Conservation (phyloP, 2,113 vertebrate genomes). For the Hoplias malabaricus region DNA sequence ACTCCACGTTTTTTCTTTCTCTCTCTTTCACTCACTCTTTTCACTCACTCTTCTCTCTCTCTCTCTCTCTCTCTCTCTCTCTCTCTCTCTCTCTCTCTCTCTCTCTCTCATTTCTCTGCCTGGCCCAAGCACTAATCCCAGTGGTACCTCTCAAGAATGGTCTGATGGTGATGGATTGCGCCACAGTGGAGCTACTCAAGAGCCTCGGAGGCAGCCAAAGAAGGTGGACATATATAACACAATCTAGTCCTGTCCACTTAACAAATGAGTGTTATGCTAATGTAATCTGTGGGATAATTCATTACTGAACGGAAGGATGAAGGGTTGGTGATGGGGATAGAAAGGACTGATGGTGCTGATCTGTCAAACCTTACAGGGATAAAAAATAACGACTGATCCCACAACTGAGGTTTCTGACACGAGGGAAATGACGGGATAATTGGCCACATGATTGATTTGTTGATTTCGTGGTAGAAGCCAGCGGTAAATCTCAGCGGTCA, state of each 20-base stretch:
- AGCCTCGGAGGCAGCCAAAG: conserved; percentile 7
- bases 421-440: not conserved
- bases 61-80: not conserved
- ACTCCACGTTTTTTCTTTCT: not conserved
- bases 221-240: conserved; percentile 9
- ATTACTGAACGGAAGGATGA: not conserved
- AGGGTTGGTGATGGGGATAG: not conserved
- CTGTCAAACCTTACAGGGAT: not conserved
- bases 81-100: too few relatives aligned
- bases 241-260: conserved; percentile 8
- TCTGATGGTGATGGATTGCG: conserved; percentile 28
- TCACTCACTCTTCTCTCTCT: not conserved
- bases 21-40: not conserved
- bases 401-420: not conserved
- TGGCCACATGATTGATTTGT: not conserved
- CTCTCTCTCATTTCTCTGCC: too few relatives aligned
- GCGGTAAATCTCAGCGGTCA: too few relatives aligned
- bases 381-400: not conserved
- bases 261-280: not conserved
- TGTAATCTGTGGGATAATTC: not conserved
- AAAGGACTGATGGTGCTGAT: too few relatives aligned
- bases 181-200: conserved; percentile 23
- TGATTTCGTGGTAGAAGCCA: not conserved
- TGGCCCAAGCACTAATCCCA: not conserved
- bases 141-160: not conserved